Evolutionary conservation across 2,113 vertebrate genomes (phyloP).

Genomic region (Petaurus breviceps): DNA sequence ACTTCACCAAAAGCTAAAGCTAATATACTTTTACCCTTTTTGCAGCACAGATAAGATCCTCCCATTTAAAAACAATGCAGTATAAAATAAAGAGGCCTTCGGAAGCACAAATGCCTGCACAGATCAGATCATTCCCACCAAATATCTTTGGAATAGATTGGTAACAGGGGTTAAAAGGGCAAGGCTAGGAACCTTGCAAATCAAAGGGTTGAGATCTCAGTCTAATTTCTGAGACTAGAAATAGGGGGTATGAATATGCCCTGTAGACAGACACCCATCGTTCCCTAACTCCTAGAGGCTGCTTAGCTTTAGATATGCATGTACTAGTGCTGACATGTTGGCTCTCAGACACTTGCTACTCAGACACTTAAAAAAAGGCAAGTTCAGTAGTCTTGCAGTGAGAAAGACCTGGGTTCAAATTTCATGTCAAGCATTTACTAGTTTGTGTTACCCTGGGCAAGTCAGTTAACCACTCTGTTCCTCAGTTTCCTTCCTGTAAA

Average conservation of each 20-base stretch:
- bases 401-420: background rate
- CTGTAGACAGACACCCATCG: background rate
- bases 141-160: background rate
- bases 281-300: conserved; percentile 20
- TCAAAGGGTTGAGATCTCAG: conserved; percentile 26
- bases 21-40: background rate
- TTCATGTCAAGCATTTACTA: background rate
- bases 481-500: background rate
- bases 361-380: background rate
- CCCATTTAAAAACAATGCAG: conserved; percentile 1
- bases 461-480: background rate
- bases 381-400: background rate
- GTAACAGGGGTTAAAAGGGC: background rate
- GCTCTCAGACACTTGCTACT: background rate
- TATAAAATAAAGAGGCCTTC: background rate
- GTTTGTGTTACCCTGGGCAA: background rate
- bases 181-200: conserved; percentile 15
- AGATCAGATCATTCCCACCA: background rate
- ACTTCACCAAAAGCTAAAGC: conserved; percentile 33
- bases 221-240: background rate
- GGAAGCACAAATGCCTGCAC: background rate
- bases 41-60: background rate
- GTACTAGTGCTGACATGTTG: background rate
- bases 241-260: background rate
- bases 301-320: background rate